Evolutionary conservation across 2,888 invertebrate species (phyloP), one percentile per base, ranked within the genome.

Genomic region (Ceramica pisi): DNA sequence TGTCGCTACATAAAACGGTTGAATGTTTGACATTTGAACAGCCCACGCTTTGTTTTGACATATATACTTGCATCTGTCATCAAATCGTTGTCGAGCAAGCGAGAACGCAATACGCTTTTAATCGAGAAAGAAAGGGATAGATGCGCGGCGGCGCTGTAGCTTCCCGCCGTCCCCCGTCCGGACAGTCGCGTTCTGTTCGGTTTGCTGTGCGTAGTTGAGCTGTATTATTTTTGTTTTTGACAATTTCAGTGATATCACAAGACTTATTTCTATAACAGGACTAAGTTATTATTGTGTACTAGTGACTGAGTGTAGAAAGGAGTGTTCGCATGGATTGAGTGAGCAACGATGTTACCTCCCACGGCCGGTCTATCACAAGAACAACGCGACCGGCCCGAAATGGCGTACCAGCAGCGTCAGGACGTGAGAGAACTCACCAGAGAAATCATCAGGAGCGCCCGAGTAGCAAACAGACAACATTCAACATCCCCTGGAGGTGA

Each of bases 11-110:
- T 75, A 87, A 89, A 88, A 89, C 88, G 86, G 89, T 90, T 90
- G 88, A 87, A 85, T 88, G 88, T 90, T 91, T 94, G 94, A 94
- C 94, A 92, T 93, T 92, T 92, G 88, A 86, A 87, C 86, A 89
- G 88, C 92, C 93, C 94, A 94, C 94, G 94, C 95, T 95, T 94
- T 95, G 95, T 95, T 95, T 92, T 95, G 95, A 95, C 95, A 92
- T 93, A 92, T 80, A 84, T 84, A 88, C 89, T 86, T 88, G 89
- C 88, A 90, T 91, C 91, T 94, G 94, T 93, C 93, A 93, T 89
- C 86, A 85, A 89, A 92, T 92, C 92, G 90, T 90, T 90, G 86
- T 82, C 76, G 89, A 88, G 90, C 62, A 85, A 92, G 84, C 63
- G 91, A 90, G 91, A 91, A 14, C 78, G 61, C 73, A 71, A 87